Evolutionary conservation across 2,797 vertebrate species (phyloP).

Genomic region (Eremophila alpestris): DNA sequence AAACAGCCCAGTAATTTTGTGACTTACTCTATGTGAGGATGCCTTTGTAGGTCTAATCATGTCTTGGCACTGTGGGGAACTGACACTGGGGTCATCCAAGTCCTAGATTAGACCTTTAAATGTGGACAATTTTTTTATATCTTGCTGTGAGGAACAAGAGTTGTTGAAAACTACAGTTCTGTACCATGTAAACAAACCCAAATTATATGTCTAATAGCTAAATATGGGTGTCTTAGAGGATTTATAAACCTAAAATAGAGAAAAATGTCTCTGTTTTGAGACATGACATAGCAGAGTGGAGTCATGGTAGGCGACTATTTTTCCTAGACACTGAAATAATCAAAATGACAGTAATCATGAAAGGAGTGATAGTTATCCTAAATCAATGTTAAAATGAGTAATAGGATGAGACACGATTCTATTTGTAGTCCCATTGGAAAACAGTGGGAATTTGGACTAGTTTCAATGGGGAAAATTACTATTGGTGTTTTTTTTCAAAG

Average conservation of each 20-base stretch:
- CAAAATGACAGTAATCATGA: slow-evolving; percentile 5
- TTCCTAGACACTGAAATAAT: not conserved
- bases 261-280: not conserved
- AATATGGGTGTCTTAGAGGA: not conserved
- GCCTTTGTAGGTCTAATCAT: not conserved
- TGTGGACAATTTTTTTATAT: not conserved
- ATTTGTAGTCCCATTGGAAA: not conserved
- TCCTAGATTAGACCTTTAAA: not conserved
- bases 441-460: not conserved
- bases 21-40: not conserved
- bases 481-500: not conserved
- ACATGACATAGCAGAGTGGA: not conserved
- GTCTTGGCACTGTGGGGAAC: not conserved
- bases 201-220: not conserved
- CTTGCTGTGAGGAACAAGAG: not conserved
- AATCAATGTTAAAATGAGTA: not conserved
- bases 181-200: not conserved
- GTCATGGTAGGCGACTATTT: not conserved
- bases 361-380: not conserved
- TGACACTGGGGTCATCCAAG: not conserved
- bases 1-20: not conserved
- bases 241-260: not conserved
- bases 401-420: not conserved
- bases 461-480: not conserved
- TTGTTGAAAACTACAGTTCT: not conserved